Base-by-base conservation (phyloP, 2,888 invertebrate genomes). In the Watsonalla binaria region DNA sequence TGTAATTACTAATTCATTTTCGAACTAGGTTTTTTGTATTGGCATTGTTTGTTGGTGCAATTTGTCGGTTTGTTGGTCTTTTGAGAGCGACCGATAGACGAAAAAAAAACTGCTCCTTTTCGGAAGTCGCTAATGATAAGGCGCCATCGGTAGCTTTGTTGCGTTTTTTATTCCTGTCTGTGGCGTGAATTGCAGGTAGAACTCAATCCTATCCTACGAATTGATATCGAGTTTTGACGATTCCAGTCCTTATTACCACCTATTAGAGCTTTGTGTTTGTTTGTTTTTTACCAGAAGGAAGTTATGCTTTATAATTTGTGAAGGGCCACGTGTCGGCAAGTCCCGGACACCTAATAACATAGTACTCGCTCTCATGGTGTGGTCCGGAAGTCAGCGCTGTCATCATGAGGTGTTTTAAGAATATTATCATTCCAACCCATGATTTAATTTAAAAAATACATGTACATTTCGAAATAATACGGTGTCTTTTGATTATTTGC, bases 91-190 rank as follows among this genome's bases (percentile, higher is more conserved):
- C 81, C 84, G 84, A 78, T 84, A 81, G 84, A 78, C 79, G 66
- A 72, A 80, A 86, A 88, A 75, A 87, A 85, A 71, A 61, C 60
- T 70, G 76, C 69, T 73, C 69, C 78, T 78, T 83, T 89, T 90
- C 86, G 89, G 90, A 89, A 88, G 86, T 86, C 68, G 70, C 80
- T 88, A 88, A 90, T 89, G 82, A 87, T 80, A 87, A 82, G 89
- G 90, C 89, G 90, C 88, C 89, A 80, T 75, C 74, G 70, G 83
- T 79, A 84, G 86, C 84, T 83, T 86, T 82, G 78, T 72, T 70
- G 58, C 51, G 61, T 77, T 80, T 81, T 80, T 78, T 79, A 70
- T 68, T 56, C 56, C 61, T 56, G 66, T 72, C 70, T 71, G 65
- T 73, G 72, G 78, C 78, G 74, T 77, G 79, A 83, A 82, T 76